Base-by-base conservation (phyloP, 2,797 vertebrate species). In the Dromococcyx pavoninus region DNA sequence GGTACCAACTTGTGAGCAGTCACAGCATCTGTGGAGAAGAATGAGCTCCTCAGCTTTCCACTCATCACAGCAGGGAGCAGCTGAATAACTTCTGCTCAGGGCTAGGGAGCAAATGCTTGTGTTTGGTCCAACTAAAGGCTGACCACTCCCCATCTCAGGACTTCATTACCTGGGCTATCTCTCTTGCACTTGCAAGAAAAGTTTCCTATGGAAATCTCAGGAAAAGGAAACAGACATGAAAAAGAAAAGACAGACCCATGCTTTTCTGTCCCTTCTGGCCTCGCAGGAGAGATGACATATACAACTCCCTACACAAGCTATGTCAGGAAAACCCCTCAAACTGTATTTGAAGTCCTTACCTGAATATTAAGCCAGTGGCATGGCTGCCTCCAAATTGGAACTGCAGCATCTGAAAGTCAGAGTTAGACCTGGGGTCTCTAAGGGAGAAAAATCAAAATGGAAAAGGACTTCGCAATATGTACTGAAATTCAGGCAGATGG, bases 71-170 rank as follows among this genome's bases (percentile, higher is more conserved):
- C 22, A 79, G 60, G 41, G 35, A 90, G 35, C 35, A 60, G 37
- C 2, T 71, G 35, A 43, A 67, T 0, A 1, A 60, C 60, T 88
- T 58, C 30, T 74, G 9, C n/a, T 46, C n/a, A 30, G 27, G 35
- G 33, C 9, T 64, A 2, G 2, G 24, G 33, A 77, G 5, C 32
- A 73, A 35, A 15, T 0, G 0, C 11, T 65, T 44, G 4, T 21
- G 11, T 24, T 60, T 21, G 22, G 39, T 15, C 66, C 91, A 81
- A 3, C 21, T 86, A 1, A 71, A 86, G 11, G 23, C 32, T 37
- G 30, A 77, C 16, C 33, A 7, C 24, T 3, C 12, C 33, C 27
- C 6, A 7, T 30, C n/a, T 43, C 37, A 48, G 32, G 4, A 2
- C 9, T 76, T 71, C 41, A 9, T 50, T 27, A 37, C 32, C 37